These are phyloP conservation scores for Pelodiscus sinensis DNA, from an alignment of 2,113 vertebrate species.

Conservation along the genomic window DNA sequence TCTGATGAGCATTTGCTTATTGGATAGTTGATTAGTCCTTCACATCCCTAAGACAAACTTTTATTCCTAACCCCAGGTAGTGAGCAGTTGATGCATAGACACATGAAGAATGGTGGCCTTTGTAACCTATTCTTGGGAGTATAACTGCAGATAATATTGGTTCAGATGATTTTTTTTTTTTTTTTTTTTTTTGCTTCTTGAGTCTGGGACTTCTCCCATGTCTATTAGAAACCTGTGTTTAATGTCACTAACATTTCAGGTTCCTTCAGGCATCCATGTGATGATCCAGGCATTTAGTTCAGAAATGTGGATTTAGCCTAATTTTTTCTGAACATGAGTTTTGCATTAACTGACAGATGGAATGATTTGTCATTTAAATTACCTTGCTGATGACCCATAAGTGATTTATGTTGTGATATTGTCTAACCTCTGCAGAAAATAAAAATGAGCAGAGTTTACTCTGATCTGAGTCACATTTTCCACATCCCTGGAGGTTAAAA, in stretches of 20 bases:
- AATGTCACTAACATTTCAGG: slow-evolving; percentile 24
- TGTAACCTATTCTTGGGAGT: background rate
- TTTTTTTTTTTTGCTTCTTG: background rate
- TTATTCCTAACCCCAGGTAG: background rate
- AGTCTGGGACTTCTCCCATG: background rate
- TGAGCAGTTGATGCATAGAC: background rate
- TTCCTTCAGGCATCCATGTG: background rate
- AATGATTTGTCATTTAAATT: slow-evolving; percentile 7
- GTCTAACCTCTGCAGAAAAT: background rate
- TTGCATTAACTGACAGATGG: slow-evolving; percentile 11
- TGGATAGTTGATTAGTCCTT: no score
- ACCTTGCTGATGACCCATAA: slow-evolving; percentile 9
- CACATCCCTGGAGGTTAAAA: slow-evolving; percentile 13
- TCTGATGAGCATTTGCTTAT: no score
- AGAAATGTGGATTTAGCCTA: background rate
- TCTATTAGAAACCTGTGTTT: background rate
- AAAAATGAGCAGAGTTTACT: background rate
- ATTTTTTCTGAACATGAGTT: slow-evolving; percentile 1
- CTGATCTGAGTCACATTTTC: background rate
- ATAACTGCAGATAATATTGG: background rate
- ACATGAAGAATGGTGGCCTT: background rate
- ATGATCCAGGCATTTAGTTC: background rate
- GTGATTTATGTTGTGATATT: background rate
- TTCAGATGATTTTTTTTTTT: background rate
- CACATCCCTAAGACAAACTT: background rate